These are phyloP conservation scores for Leptarthrus brevirostris DNA, from an alignment of 2,888 invertebrate genomes.

Conservation along the genomic window DNA sequence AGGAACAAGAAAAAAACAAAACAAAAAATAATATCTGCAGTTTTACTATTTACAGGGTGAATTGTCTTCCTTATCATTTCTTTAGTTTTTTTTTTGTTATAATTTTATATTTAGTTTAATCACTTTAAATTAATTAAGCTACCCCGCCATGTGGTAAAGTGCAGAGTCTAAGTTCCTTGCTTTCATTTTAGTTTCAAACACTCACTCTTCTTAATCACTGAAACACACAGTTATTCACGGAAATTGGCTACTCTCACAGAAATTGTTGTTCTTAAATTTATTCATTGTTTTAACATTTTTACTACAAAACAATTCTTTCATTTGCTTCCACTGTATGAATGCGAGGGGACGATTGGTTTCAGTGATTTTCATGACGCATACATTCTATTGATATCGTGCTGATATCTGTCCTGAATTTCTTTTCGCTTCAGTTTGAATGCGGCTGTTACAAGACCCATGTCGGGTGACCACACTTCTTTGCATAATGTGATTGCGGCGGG, in stretches of 20 bases:
- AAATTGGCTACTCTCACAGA: slow-evolving; percentile 36
- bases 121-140: slow-evolving; percentile 42
- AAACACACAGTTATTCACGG: slow-evolving; percentile 35
- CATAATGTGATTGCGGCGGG: slow-evolving; percentile 90
- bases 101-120: slow-evolving; percentile 23
- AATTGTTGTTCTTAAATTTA: slow-evolving; percentile 44
- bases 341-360: background rate
- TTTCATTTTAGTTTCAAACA: background rate
- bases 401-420: slow-evolving; percentile 94
- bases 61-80: slow-evolving; percentile 19
- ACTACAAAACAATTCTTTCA: slow-evolving; percentile 38
- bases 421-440: slow-evolving; percentile 98
- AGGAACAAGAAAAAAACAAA: slow-evolving; percentile 26
- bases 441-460: slow-evolving; percentile 96
- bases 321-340: slow-evolving; percentile 33
- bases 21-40: slow-evolving; percentile 3
- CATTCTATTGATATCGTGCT: slow-evolving; percentile 92
- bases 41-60: slow-evolving; percentile 37
- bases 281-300: slow-evolving; percentile 24
- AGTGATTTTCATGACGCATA: slow-evolving; percentile 84
- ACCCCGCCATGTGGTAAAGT: slow-evolving; percentile 36
- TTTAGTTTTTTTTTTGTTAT: too few relatives aligned
- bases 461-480: slow-evolving; percentile 96
- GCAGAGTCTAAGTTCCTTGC: background rate
- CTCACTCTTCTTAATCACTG: slow-evolving; percentile 21